Base-by-base conservation (phyloP, 2,888 invertebrate genomes). In the Lochmaea crataegi region DNA sequence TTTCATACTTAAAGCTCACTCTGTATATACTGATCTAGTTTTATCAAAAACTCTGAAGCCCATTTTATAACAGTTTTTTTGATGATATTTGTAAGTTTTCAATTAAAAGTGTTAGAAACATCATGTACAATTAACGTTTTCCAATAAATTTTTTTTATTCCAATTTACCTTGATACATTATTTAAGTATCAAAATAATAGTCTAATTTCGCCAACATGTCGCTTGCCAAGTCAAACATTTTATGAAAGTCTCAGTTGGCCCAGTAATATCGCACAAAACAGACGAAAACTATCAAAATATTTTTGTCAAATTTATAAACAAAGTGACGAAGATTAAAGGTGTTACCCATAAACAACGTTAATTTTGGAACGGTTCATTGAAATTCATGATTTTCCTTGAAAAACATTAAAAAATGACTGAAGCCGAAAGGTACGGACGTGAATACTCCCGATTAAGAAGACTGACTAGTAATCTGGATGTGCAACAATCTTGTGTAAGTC, bases 381-480 rank as follows among this genome's bases (percentile, higher is more conserved):
- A 22, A 48, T 67, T 22, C 42, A 61, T 71, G 56, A 26, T 71
- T 71, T 41, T 16, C 65, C 57, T 16, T 65, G 69, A 72, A 71
- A 63, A 41, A 18, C 48, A 10, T 38, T 63, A 6, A 63, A 63
- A 63, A 75, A 82, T 82, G 82, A 77, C 82, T 32, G 78, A 81
- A 64, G 79, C 75, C 12, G 81, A 81, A 76, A 82, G 85, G 77
- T 94, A 94, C 84, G 90, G 90, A 16, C 90, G 90, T 79, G 94
- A 94, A 83, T 94, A 94, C 80, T 89, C 89, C 74, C 89, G 93
- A 81, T 84, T 94, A 76, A 87, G 92, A 77, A 89, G 92, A 78
- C 85, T 94, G 41, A 93, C 93, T 11, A 92, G 91, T 82, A 92
- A 92, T 82, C 87, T 91, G 73, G 90, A 92, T 79, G 90, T 91